Conservation (phyloP, 2,888 invertebrate genomes). For the Lasioglossum figueresi region DNA sequence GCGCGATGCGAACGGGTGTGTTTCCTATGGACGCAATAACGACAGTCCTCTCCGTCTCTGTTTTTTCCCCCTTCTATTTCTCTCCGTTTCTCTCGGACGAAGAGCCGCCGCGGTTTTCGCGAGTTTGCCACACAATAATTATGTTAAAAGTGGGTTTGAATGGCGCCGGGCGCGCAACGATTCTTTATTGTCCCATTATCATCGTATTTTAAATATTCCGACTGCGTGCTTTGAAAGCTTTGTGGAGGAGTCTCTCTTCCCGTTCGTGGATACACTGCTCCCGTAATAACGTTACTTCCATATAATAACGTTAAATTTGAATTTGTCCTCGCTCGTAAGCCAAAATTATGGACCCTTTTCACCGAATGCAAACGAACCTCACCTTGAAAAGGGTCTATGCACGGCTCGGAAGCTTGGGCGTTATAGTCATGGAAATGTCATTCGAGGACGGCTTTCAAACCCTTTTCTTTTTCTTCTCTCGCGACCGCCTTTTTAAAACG, state of each 20-base stretch:
- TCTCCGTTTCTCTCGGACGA: not conserved
- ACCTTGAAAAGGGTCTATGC: conserved; percentile 59
- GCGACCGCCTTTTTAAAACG: conserved; percentile 36
- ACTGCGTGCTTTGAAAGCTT: conserved; percentile 20
- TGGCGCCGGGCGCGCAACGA: not conserved
- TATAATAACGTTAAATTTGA: conserved; percentile 64
- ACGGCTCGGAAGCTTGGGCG: conserved; percentile 53
- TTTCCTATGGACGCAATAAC: not conserved
- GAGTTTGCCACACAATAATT: conserved; percentile 29
- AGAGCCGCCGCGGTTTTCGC: not conserved
- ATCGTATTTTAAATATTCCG: conserved; percentile 48
- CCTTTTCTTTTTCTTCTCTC: conserved; percentile 40
- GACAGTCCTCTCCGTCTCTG: not conserved
- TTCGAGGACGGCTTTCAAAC: conserved; percentile 58
- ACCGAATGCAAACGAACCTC: conserved; percentile 65
- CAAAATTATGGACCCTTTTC: conserved; percentile 66
- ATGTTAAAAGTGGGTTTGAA: conserved; percentile 35
- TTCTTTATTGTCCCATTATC: conserved; percentile 27
- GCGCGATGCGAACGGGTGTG: not conserved
- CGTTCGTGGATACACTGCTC: conserved; percentile 23
- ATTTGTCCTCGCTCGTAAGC: conserved; percentile 59
- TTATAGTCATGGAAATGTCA: conserved; percentile 68
- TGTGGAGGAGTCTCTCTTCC: conserved; percentile 29
- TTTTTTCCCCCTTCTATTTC: not conserved
- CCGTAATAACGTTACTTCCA: conserved; percentile 61